Conservation (phyloP, 2,888 invertebrate species). For the Tryphoninae sp. region DNA sequence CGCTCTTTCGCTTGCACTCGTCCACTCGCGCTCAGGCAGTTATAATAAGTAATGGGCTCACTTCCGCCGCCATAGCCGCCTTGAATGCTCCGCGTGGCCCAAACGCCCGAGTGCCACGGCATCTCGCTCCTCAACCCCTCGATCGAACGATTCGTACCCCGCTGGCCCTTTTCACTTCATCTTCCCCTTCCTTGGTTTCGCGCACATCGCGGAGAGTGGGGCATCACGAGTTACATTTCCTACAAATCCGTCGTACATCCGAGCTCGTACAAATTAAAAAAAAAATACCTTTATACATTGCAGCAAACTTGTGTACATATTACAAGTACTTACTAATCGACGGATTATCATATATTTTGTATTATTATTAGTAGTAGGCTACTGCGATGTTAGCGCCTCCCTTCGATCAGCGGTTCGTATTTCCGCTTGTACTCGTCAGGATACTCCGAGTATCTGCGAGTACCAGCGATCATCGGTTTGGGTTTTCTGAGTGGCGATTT, state of each 20-base stretch:
- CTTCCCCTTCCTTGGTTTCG: slow-evolving; percentile 42
- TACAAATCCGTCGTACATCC: neutral
- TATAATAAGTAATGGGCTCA: slow-evolving; percentile 81
- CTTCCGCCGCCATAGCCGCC: slow-evolving; percentile 78
- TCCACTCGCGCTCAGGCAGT: slow-evolving; percentile 78
- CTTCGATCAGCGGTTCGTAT: too few species aligned
- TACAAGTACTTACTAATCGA: too few species aligned
- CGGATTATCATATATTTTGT: too few species aligned
- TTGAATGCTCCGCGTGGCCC: slow-evolving; percentile 71
- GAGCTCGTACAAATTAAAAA: neutral
- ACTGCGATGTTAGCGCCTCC: too few species aligned
- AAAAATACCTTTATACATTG: neutral
- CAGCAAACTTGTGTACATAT: too few species aligned
- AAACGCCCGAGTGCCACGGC: slow-evolving; percentile 66
- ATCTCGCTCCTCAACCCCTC: slow-evolving; percentile 29
- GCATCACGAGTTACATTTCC: neutral
- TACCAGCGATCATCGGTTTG: too few species aligned
- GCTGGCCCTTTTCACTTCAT: slow-evolving; percentile 32
- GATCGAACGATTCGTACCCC: slow-evolving; percentile 11
- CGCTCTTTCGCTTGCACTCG: slow-evolving; percentile 71
- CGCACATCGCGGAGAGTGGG: slow-evolving; percentile 1
- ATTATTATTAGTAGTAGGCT: too few species aligned
- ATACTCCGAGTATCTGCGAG: too few species aligned
- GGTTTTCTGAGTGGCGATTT: too few species aligned
- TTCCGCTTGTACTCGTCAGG: too few species aligned